Percentiles rank a stretch among this genome's conserved stretches.
Conservation (phyloP, 2,113 vertebrate genomes). For the Vulpes ferrilata region DNA sequence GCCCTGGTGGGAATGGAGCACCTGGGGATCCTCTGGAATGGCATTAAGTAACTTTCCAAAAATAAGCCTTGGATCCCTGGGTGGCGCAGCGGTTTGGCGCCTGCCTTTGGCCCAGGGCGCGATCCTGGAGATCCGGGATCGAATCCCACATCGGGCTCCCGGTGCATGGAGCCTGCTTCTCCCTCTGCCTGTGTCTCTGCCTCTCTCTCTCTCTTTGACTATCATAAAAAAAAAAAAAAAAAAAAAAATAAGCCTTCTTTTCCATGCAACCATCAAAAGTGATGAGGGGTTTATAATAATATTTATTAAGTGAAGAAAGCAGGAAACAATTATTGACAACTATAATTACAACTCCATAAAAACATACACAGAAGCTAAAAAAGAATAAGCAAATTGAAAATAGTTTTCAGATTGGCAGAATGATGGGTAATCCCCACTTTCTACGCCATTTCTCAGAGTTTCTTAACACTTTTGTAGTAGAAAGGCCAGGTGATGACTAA, state of each 20-base stretch:
- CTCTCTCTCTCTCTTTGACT: no score
- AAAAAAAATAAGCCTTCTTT: conserved; percentile 62
- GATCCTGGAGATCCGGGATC: no score
- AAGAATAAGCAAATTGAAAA: conserved; percentile 47
- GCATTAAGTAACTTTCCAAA: conserved; percentile 42
- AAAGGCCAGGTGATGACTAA: background rate
- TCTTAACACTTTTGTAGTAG: background rate
- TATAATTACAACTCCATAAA: conserved; percentile 63
- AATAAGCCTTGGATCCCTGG: conserved; percentile 58
- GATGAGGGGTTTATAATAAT: conserved; percentile 55
- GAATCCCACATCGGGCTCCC: no score
- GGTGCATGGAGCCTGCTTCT: no score
- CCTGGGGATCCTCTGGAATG: background rate
- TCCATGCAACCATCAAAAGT: conserved; percentile 66
- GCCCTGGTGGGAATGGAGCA: background rate
- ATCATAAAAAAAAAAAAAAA: no score
- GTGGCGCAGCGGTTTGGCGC: no score
- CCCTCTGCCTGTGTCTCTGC: no score
- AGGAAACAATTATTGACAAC: conserved; percentile 67
- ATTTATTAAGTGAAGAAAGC: conserved; percentile 63
- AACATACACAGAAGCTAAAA: conserved; percentile 39
- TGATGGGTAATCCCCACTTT: background rate
- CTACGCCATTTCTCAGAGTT: conserved; percentile 22
- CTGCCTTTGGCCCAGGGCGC: no score
- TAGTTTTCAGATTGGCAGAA: background rate